Conservation (phyloP, 2,113 vertebrate species). For the Bubo scandiacus region DNA sequence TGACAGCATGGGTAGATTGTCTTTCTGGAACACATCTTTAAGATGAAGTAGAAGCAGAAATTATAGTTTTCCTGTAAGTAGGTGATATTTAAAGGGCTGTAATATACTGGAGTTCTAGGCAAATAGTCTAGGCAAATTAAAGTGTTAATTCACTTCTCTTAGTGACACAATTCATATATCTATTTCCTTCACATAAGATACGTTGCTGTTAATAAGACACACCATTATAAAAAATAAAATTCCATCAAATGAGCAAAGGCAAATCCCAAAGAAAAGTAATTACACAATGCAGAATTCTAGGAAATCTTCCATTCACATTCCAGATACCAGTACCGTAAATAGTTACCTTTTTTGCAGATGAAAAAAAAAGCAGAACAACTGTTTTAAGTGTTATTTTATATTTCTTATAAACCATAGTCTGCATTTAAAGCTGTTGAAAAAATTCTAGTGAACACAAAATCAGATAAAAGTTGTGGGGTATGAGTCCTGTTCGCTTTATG, state of each 20-base stretch:
- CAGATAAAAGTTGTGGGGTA: neutral
- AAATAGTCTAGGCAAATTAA: neutral
- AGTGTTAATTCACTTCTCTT: neutral
- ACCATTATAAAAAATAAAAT: neutral
- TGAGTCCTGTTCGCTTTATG: neutral
- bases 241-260: neutral
- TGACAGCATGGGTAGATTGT: neutral
- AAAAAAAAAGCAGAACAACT: neutral
- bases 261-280: neutral
- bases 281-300: neutral
- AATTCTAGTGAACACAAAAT: neutral
- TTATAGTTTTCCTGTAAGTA: neutral
- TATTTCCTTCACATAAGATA: neutral
- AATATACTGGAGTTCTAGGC: neutral
- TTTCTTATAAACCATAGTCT: neutral
- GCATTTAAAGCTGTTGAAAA: neutral
- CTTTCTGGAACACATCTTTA: neutral
- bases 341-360: neutral
- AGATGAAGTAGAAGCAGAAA: neutral
- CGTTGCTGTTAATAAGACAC: neutral
- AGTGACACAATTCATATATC: neutral
- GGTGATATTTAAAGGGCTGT: neutral
- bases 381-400: neutral
- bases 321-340: neutral
- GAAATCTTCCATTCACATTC: neutral